These are phyloP conservation scores for Heterodera filipjevi DNA, from an alignment of 2,888 invertebrate genomes.

Conservation along the genomic window DNA sequence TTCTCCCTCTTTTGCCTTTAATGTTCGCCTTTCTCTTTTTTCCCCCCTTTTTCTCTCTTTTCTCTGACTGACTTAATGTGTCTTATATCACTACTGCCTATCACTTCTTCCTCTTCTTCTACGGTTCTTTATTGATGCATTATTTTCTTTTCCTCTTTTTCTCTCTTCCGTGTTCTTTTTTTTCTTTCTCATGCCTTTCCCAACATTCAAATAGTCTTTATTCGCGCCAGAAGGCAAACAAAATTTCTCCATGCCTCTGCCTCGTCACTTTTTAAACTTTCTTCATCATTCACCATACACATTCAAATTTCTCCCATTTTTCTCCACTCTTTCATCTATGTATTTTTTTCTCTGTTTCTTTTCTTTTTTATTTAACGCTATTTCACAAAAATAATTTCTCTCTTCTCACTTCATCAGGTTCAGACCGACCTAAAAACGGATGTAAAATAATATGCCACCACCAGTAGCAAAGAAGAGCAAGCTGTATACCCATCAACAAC, in stretches of 20 bases:
- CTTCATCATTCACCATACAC: not conserved
- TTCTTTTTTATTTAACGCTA: not conserved
- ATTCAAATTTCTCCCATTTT: not conserved
- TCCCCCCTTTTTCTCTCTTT: not conserved
- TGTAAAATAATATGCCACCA: not conserved
- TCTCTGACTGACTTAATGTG: not conserved
- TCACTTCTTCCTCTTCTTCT: too few relatives aligned
- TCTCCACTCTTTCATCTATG: not conserved
- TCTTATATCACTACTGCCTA: too few relatives aligned
- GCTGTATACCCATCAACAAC: not conserved
- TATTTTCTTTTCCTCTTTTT: too few relatives aligned
- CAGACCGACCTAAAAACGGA: conserved; percentile 3
- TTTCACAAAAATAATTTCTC: not conserved
- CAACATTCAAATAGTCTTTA: too few relatives aligned
- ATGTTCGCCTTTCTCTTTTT: not conserved
- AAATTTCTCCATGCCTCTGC: too few relatives aligned
- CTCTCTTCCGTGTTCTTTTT: too few relatives aligned
- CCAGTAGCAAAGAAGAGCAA: not conserved
- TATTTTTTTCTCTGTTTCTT: not conserved
- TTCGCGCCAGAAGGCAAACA: too few relatives aligned
- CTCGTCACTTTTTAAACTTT: not conserved
- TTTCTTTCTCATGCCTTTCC: too few relatives aligned
- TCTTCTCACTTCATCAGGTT: not conserved
- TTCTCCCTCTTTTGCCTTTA: not conserved
- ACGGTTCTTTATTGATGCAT: too few relatives aligned